phyloP scores from a whole-genome alignment of 2,888 invertebrate species.

The Megamerina dolium region DNA sequence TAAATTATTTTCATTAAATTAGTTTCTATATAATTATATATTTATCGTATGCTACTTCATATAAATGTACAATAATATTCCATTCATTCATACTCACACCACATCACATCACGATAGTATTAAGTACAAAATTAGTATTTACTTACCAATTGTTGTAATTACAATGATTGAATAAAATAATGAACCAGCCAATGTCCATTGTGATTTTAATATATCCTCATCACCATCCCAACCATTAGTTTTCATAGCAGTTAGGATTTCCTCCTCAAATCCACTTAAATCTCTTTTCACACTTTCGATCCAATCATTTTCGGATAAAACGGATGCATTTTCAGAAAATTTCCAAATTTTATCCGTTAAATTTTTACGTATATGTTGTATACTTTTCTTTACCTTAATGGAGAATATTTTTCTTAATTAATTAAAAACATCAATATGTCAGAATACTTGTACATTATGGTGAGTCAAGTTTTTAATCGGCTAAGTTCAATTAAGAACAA shows the following conservation, averaged over 20 bases:
- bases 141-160: slow-evolving; percentile 90
- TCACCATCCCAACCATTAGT: slow-evolving; percentile 86
- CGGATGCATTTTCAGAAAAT: slow-evolving; percentile 52
- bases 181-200: slow-evolving; percentile 85
- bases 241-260: slow-evolving; percentile 76
- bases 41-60: too few species aligned
- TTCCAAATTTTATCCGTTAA: slow-evolving; percentile 75
- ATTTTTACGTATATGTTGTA: slow-evolving; percentile 64
- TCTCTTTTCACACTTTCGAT: slow-evolving; percentile 63
- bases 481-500: too few species aligned
- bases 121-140: too few species aligned
- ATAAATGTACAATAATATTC: too few species aligned
- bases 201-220: slow-evolving; percentile 57
- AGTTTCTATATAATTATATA: too few species aligned
- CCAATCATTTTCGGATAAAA: slow-evolving; percentile 73
- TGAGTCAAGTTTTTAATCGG: too few species aligned
- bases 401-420: too few species aligned
- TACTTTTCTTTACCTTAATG: slow-evolving; percentile 68
- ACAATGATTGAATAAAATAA: slow-evolving; percentile 93
- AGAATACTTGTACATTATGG: too few species aligned
- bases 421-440: too few species aligned
- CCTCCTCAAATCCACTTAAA: slow-evolving; percentile 60
- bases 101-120: too few species aligned
- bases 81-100: too few species aligned
- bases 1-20: too few species aligned